Evolutionary conservation across 2,888 invertebrate genomes (phyloP).

Genomic region (Agrotis puta): DNA sequence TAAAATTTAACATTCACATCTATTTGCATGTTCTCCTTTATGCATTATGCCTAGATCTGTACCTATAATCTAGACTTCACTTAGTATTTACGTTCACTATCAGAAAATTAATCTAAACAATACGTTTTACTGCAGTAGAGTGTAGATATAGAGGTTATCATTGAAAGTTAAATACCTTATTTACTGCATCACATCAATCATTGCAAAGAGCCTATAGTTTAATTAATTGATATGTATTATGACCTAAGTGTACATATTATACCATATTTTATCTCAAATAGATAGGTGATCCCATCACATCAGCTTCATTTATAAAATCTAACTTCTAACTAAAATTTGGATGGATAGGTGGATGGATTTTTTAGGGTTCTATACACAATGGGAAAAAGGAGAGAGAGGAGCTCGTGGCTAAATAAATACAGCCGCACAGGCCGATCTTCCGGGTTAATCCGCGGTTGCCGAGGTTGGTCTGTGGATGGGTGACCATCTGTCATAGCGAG

Average conservation of each 20-base stretch:
- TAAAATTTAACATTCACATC: not conserved
- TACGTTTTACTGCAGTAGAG: slow-evolving; percentile 19
- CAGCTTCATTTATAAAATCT: no score
- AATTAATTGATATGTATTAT: slow-evolving; percentile 5
- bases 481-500: no score
- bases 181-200: slow-evolving; percentile 14
- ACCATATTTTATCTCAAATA: not conserved
- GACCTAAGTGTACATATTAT: not conserved
- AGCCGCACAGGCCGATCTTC: no score
- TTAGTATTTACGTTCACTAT: not conserved
- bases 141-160: slow-evolving; percentile 30
- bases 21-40: not conserved
- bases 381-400: no score
- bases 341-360: no score
- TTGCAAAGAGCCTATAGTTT: not conserved
- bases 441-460: no score
- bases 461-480: no score
- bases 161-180: slow-evolving; percentile 17
- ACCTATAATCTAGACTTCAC: not conserved
- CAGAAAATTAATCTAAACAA: slow-evolving; percentile 20
- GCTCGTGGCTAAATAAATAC: no score
- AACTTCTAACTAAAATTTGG: no score
- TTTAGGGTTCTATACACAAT: no score
- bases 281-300: not conserved
- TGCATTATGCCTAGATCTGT: not conserved